A percentile compares a stretch with the other conserved stretches of the same genome.
phyloP scores from a whole-genome alignment of 2,113 vertebrate species.

The Phasianus colchicus region DNA sequence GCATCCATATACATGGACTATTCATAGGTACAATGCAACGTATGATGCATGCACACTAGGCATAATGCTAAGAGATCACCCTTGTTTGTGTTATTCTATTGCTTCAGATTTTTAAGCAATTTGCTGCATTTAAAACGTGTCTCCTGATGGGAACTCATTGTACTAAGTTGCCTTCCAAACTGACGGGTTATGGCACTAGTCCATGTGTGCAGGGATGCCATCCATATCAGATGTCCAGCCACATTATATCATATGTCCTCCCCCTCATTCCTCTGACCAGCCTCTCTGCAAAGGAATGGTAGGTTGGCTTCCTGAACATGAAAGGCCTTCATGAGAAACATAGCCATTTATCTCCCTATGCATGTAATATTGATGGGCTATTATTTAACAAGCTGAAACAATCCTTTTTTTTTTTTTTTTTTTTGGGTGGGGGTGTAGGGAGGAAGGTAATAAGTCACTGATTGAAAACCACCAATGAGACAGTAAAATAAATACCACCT shows the following conservation, averaged over 20 bases:
- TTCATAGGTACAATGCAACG: not conserved
- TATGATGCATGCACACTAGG: fast-evolving
- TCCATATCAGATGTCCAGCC: not conserved
- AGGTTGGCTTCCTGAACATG: not conserved
- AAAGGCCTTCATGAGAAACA: not conserved
- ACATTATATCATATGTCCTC: not conserved
- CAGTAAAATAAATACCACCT: conserved; percentile 36
- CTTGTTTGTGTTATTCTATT: fast-evolving
- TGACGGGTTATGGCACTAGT: not conserved
- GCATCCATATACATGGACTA: not conserved
- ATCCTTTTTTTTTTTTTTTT: not conserved
- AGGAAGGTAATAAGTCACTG: not conserved
- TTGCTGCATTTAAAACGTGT: not conserved
- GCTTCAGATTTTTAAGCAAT: not conserved
- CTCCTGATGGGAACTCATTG: not conserved
- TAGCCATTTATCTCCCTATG: not conserved
- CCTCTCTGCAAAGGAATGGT: not conserved
- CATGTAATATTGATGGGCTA: not conserved
- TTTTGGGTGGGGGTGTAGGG: fast-evolving
- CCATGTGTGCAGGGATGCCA: not conserved
- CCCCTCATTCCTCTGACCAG: not conserved
- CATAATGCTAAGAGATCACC: not conserved
- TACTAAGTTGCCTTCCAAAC: not conserved
- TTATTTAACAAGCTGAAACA: not conserved
- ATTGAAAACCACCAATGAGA: conserved; percentile 9